Conservation (phyloP, 2,113 vertebrate species). For the Urocitellus parryii region DNA sequence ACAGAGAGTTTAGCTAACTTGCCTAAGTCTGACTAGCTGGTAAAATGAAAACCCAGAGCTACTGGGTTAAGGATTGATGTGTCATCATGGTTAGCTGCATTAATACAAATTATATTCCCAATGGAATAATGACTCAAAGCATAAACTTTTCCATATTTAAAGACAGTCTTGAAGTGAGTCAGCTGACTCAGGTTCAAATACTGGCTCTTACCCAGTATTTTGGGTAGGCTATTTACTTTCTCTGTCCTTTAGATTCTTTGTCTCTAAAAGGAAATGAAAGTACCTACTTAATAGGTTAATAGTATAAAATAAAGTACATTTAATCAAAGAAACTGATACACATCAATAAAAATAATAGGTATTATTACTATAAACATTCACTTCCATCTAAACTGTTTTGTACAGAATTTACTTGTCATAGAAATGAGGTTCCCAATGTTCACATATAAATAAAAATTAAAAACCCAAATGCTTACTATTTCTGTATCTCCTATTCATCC, state of each 20-base stretch:
- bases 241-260: neutral
- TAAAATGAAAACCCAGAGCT: neutral
- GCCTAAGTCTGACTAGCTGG: neutral
- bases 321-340: neutral
- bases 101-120: neutral
- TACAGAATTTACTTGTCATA: neutral
- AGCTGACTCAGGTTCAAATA: neutral
- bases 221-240: neutral
- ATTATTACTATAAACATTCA: neutral
- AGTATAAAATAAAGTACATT: neutral
- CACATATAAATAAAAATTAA: neutral
- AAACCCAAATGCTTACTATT: neutral
- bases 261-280: neutral
- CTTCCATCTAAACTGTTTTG: neutral
- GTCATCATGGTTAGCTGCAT: neutral
- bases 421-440: neutral
- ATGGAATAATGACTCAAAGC: neutral
- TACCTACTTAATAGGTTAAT: neutral
- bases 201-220: neutral
- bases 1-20: constrained; percentile 19
- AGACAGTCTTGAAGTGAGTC: neutral
- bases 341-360: neutral
- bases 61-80: neutral
- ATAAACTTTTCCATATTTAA: neutral
- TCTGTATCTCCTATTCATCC: neutral